Conservation (phyloP, 2,888 invertebrate genomes). For the Platycheirus rosarum region DNA sequence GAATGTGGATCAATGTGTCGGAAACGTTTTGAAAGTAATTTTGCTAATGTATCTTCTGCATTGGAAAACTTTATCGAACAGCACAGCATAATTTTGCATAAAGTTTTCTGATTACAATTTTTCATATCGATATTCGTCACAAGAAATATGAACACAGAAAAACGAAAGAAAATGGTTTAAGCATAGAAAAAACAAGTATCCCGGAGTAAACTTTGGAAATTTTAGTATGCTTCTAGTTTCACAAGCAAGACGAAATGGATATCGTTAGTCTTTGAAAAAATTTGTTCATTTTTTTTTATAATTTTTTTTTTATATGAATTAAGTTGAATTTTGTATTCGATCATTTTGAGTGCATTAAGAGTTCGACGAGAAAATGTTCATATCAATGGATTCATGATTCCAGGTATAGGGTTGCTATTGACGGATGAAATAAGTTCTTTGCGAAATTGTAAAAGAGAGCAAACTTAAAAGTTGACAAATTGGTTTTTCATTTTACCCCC, state of each 20-base stretch:
- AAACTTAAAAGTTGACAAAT: not conserved
- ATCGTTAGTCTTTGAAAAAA: constrained; percentile 26
- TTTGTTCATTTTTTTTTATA: constrained; percentile 6
- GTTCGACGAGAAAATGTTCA: not conserved
- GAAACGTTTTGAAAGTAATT: constrained; percentile 63
- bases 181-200: not conserved
- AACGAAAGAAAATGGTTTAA: constrained; percentile 25
- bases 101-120: constrained; percentile 65
- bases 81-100: constrained; percentile 60
- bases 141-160: constrained; percentile 10
- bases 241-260: constrained; percentile 17
- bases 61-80: constrained; percentile 48
- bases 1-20: constrained; percentile 58
- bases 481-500: not conserved
- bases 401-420: not conserved
- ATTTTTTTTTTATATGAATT: constrained; percentile 5
- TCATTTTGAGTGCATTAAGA: constrained; percentile 53
- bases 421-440: not conserved
- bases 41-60: constrained; percentile 67
- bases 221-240: not conserved
- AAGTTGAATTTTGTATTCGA: constrained; percentile 28
- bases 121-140: constrained; percentile 60
- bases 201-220: constrained; percentile 38
- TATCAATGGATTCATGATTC: not conserved
- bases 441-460: not conserved